Percentiles rank a stretch among this genome's conserved stretches.
These are phyloP conservation scores for Cactoblastis cactorum DNA, from an alignment of 2,888 invertebrate genomes.

Conservation along the genomic window DNA sequence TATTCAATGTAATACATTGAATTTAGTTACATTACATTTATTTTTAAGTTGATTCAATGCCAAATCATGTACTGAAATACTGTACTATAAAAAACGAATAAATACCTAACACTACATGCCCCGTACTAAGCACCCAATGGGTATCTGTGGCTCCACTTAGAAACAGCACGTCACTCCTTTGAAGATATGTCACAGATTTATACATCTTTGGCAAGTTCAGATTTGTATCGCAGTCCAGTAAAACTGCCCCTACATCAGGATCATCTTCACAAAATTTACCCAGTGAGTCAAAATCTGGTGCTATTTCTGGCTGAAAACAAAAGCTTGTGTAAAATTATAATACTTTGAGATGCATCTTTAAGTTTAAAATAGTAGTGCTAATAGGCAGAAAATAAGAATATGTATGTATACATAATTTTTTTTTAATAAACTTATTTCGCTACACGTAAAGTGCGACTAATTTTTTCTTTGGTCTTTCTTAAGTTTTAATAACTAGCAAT, in stretches of 20 bases:
- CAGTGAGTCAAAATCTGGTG: constrained; percentile 25
- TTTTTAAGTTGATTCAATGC: background rate
- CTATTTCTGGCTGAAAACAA: constrained; percentile 46
- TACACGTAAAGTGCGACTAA: too few relatives aligned
- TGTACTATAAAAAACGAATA: too few relatives aligned
- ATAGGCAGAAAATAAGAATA: too few relatives aligned
- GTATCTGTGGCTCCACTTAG: constrained; percentile 71
- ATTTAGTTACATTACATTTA: too few relatives aligned
- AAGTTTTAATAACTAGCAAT: too few relatives aligned
- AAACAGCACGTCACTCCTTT: constrained; percentile 70
- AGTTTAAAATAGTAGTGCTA: background rate
- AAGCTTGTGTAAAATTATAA: background rate
- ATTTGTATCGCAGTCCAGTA: constrained; percentile 74
- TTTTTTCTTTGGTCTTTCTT: too few relatives aligned
- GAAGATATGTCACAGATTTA: constrained; percentile 66
- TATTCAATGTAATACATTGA: too few relatives aligned
- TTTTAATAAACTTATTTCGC: too few relatives aligned
- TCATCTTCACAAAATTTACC: constrained; percentile 54
- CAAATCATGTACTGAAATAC: too few relatives aligned
- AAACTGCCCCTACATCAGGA: constrained; percentile 75
- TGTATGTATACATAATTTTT: too few relatives aligned
- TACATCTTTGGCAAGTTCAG: constrained; percentile 72
- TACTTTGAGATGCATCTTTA: too few relatives aligned
- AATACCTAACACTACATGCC: constrained; percentile 53
- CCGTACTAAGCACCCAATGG: constrained; percentile 48